Percentiles rank a stretch among this genome's conserved stretches.
Conservation (phyloP, 2,888 invertebrate species). For the Apotomis capreana region DNA sequence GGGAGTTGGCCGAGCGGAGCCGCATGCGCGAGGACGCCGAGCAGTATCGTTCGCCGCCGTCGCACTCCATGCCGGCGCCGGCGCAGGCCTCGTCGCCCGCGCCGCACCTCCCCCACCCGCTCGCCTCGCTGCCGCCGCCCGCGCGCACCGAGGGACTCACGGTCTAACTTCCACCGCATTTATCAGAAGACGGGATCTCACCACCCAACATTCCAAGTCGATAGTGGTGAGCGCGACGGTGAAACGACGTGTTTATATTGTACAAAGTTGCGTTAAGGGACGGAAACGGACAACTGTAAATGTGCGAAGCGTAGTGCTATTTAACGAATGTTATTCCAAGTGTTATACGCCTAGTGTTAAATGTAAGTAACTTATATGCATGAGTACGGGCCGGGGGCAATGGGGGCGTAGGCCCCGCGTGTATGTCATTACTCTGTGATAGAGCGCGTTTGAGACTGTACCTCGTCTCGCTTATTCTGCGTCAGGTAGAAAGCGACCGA, state of each 20-base stretch:
- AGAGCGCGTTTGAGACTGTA: slow-evolving; percentile 74
- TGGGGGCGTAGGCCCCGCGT: slow-evolving; percentile 72
- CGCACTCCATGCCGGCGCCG: slow-evolving; percentile 73
- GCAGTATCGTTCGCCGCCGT: slow-evolving; percentile 73
- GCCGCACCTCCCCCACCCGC: slow-evolving; percentile 65
- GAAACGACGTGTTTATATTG: slow-evolving; percentile 65
- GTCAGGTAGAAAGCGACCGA: background rate
- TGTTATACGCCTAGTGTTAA: slow-evolving; percentile 77
- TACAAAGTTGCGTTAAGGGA: slow-evolving; percentile 70
- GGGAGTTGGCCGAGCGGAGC: slow-evolving; percentile 79
- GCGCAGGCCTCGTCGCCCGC: slow-evolving; percentile 65
- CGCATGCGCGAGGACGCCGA: slow-evolving; percentile 79
- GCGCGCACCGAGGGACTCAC: slow-evolving; percentile 89
- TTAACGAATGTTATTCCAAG: slow-evolving; percentile 77
- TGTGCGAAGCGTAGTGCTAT: slow-evolving; percentile 74
- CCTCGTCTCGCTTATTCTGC: slow-evolving; percentile 48
- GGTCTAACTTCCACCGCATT: slow-evolving; percentile 76
- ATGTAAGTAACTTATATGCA: slow-evolving; percentile 77
- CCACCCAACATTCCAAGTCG: slow-evolving; percentile 66
- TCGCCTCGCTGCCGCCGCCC: slow-evolving; percentile 85
- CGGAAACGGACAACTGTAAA: slow-evolving; percentile 63
- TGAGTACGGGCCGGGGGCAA: slow-evolving; percentile 82
- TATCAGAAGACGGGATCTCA: slow-evolving; percentile 28
- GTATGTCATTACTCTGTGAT: slow-evolving; percentile 83
- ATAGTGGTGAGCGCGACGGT: background rate